A percentile compares a stretch with the other conserved stretches of the same genome.
These are phyloP conservation scores for Saccopteryx bilineata DNA, from an alignment of 2,113 vertebrate species.

Conservation along the genomic window DNA sequence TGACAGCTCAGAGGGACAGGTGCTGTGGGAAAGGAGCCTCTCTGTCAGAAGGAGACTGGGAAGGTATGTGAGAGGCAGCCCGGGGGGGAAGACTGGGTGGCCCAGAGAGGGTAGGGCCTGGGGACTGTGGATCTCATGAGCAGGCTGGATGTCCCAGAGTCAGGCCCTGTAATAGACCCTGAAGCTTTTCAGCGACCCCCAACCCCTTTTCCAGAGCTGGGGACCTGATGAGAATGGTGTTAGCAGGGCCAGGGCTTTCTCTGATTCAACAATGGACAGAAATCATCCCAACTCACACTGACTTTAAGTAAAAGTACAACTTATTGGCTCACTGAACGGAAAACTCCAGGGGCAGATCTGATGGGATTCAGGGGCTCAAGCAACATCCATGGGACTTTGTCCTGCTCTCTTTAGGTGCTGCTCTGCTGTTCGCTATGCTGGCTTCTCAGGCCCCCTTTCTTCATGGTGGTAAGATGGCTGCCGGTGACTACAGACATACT, in stretches of 20 bases:
- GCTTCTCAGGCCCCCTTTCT: neutral
- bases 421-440: neutral
- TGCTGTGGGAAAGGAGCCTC: neutral
- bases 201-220: neutral
- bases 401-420: neutral
- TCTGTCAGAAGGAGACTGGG: neutral
- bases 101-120: neutral
- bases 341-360: neutral
- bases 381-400: neutral
- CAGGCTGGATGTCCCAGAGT: neutral
- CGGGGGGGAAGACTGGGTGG: fast-evolving
- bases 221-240: neutral
- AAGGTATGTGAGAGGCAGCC: neutral
- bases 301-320: neutral
- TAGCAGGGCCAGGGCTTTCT: neutral
- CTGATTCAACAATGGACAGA: neutral
- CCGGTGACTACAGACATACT: neutral
- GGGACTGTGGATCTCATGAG: neutral
- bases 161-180: neutral
- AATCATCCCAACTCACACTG: neutral
- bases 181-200: neutral
- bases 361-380: neutral
- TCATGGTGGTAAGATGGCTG: slow-evolving; percentile 3
- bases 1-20: fast-evolving
- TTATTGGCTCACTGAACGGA: neutral